Base-by-base conservation (phyloP, 2,797 vertebrate genomes). In the Melanotaenia pygmaea region DNA sequence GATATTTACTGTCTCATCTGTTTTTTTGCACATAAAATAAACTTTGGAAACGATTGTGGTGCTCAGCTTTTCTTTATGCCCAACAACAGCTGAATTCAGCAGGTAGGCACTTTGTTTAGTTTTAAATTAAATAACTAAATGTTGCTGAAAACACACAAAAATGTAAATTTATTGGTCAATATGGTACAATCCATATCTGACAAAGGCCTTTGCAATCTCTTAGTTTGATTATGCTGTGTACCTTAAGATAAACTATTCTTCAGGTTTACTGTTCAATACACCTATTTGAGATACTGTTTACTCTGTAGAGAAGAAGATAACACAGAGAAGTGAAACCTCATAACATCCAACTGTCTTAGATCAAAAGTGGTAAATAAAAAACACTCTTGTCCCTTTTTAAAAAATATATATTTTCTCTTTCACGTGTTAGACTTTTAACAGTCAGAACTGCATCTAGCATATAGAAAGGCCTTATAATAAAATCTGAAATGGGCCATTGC, bases 181-280 rank as follows among this genome's bases (percentile, higher is more conserved):
- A 51, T 5, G 8, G n/a, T 24, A 24, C 50, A 51, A 24, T 51
- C 50, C 50, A 51, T 22, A 51, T 24, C 22, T 24, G 50, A 51
- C n/a, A 24, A 51, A 24, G 11, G n/a, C n/a, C 50, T 24, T 24
- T 9, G 9, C 22, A 24, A 24, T 22, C 50, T 24, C 10, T 22
- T 51, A 30, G 3, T 18, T 9, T 26, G 14, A 26, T 59, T 5
- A 12, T 59, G 11, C 4, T n/a, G n/a, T 24, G 37, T n/a, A 59
- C 20, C 8, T 14, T 59, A 14, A 22, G 10, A 22, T 37, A 12
- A 66, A 56, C 51, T 13, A 0, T 0, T 54, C 1, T 3, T 38
- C 37, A 45, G 50, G 26, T 45, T 40, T 22, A 32, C 11, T 57
- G 5, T 40, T 40, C 40, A 43, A 57, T 57, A 22, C 54, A 43